These are phyloP conservation scores for Alectoris magna DNA, from an alignment of 2,797 vertebrate species.

Conservation along the genomic window DNA sequence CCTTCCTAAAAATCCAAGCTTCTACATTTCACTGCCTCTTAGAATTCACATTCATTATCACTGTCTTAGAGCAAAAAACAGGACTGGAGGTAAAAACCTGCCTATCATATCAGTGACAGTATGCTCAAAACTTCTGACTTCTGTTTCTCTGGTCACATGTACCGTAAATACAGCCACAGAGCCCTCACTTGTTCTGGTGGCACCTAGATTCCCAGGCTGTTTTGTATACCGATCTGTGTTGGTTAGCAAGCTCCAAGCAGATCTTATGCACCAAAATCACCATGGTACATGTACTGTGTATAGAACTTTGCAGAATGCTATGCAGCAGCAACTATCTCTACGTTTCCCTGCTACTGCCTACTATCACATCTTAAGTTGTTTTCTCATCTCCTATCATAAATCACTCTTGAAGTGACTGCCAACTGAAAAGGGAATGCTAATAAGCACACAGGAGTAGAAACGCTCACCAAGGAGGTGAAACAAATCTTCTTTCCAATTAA, in stretches of 20 bases:
- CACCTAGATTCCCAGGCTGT: background rate
- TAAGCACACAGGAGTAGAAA: background rate
- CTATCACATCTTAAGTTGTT: background rate
- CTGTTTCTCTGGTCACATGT: background rate
- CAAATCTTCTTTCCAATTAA: background rate
- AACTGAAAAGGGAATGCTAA: background rate
- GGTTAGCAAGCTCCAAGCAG: background rate
- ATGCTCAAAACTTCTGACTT: background rate
- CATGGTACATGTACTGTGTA: accelerated
- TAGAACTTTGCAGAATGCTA: background rate
- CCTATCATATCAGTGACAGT: background rate
- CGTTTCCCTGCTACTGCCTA: background rate
- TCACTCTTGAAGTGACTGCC: background rate
- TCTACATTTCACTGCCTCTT: background rate
- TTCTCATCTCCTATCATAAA: background rate
- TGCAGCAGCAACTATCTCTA: background rate
- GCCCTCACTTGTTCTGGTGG: background rate
- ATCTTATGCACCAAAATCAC: background rate
- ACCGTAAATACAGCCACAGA: background rate
- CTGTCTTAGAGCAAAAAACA: background rate
- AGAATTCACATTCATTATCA: background rate
- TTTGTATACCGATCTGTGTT: background rate
- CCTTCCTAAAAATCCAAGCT: background rate
- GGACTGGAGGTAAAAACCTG: background rate
- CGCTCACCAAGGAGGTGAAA: background rate